phyloP scores from a whole-genome alignment of 2,797 vertebrate species.

The Novumbra hubbsi region DNA sequence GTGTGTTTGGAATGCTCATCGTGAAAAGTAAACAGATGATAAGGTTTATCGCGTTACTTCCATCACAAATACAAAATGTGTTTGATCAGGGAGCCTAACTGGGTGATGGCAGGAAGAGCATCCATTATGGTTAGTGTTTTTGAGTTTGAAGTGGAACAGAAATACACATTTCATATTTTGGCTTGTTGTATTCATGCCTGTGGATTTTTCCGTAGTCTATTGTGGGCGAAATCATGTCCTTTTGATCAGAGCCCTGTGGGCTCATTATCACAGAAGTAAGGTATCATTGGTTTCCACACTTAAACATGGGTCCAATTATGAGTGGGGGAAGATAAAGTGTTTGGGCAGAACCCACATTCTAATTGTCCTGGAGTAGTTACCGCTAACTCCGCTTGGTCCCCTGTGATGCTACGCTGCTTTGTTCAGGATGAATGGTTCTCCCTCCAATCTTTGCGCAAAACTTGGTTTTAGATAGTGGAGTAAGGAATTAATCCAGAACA shows the following conservation, averaged over 20 bases:
- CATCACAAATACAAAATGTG: no score
- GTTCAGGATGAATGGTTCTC: conserved; percentile 47
- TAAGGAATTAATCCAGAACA: conserved; percentile 34
- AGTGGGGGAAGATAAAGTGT: conserved; percentile 49
- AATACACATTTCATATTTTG: not conserved
- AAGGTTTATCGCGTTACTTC: no score
- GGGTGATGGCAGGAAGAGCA: not conserved
- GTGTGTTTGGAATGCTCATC: no score
- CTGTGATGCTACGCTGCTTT: conserved; percentile 40
- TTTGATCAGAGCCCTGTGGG: not conserved
- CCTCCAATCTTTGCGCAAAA: conserved; percentile 46
- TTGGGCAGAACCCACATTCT: conserved; percentile 53
- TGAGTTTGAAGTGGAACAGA: not conserved
- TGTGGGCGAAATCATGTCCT: not conserved
- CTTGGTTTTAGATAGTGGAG: conserved; percentile 33
- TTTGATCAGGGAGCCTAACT: not conserved
- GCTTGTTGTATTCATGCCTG: conserved; percentile 22
- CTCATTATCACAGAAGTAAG: conserved; percentile 3
- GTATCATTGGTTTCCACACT: conserved; percentile 29
- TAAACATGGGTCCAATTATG: conserved; percentile 50
- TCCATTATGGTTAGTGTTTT: not conserved
- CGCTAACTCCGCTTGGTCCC: conserved; percentile 45
- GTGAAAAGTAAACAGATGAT: no score
- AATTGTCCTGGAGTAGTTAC: conserved; percentile 57
- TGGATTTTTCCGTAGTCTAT: conserved; percentile 14